Evolutionary conservation across 2,797 vertebrate species (phyloP).

Genomic region (Sebastes iracundus): DNA sequence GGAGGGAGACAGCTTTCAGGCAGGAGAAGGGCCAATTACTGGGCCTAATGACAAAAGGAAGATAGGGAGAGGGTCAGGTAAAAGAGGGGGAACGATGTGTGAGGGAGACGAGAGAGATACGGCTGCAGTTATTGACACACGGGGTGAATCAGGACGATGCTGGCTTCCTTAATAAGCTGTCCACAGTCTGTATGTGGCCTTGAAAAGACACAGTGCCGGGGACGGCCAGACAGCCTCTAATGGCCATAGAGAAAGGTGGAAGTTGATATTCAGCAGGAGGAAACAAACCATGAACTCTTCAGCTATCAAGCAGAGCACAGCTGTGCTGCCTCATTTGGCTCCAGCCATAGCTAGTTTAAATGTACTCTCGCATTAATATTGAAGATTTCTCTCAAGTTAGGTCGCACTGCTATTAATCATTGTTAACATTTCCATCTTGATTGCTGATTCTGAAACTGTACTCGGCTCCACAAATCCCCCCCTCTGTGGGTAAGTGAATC

Average conservation of each 20-base stretch:
- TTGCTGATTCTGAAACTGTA: not conserved
- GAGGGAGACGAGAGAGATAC: not conserved
- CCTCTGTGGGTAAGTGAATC: not conserved
- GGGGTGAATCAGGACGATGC: slow-evolving; percentile 31
- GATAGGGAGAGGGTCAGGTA: slow-evolving; percentile 11
- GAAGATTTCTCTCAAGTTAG: not conserved
- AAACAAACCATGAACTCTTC: slow-evolving; percentile 27
- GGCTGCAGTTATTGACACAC: slow-evolving; percentile 40
- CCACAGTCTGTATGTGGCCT: slow-evolving; percentile 29
- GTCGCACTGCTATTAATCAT: not conserved
- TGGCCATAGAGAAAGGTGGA: slow-evolving; percentile 30
- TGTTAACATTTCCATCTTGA: slow-evolving; percentile 20
- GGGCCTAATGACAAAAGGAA: slow-evolving; percentile 37
- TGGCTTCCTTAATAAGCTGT: slow-evolving; percentile 62
- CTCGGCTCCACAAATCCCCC: not conserved
- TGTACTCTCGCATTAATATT: not conserved
- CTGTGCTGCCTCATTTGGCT: slow-evolving; percentile 21
- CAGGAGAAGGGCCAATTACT: slow-evolving; percentile 50
- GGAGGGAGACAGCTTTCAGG: slow-evolving; percentile 18
- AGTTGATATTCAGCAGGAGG: slow-evolving; percentile 29
- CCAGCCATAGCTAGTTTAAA: not conserved
- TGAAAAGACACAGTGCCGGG: slow-evolving; percentile 38
- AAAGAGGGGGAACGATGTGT: slow-evolving; percentile 11
- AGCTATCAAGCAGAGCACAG: slow-evolving; percentile 1
- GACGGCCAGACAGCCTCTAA: slow-evolving; percentile 42